Conservation (phyloP, 1,140 invertebrate genomes). For the Bathynomus jamesi region DNA sequence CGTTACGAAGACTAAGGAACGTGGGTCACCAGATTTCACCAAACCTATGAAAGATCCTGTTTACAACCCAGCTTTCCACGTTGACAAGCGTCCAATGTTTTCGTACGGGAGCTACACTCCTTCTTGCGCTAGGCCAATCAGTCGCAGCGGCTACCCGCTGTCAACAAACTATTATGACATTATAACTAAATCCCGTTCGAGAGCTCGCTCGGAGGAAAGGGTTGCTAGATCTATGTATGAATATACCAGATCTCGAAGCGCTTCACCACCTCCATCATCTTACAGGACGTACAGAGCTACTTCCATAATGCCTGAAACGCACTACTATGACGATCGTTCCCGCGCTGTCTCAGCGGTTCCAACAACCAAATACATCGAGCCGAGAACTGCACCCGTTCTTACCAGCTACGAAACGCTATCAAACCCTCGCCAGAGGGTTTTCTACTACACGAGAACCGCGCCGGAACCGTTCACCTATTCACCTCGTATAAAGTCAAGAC, state of each 20-base stretch:
- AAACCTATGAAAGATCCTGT: not conserved
- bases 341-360: not conserved
- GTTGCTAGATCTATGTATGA: not conserved
- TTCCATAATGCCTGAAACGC: not conserved
- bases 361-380: not conserved
- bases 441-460: not conserved
- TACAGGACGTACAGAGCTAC: not conserved
- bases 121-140: not conserved
- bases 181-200: not conserved
- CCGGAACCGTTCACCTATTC: not conserved
- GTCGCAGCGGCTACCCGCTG: not conserved
- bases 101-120: not conserved
- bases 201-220: not conserved
- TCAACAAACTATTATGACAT: not conserved
- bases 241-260: not conserved
- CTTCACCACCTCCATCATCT: not conserved
- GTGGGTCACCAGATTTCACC: not conserved
- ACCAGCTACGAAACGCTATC: not conserved
- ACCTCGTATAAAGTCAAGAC: not conserved
- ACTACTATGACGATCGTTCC: not conserved
- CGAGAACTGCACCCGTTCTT: not conserved
- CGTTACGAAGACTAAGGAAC: not conserved
- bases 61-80: not conserved
- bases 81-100: not conserved
- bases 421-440: not conserved